Base-by-base conservation (phyloP, 2,888 invertebrate genomes). In the Caenorhabditis drosophilae region DNA sequence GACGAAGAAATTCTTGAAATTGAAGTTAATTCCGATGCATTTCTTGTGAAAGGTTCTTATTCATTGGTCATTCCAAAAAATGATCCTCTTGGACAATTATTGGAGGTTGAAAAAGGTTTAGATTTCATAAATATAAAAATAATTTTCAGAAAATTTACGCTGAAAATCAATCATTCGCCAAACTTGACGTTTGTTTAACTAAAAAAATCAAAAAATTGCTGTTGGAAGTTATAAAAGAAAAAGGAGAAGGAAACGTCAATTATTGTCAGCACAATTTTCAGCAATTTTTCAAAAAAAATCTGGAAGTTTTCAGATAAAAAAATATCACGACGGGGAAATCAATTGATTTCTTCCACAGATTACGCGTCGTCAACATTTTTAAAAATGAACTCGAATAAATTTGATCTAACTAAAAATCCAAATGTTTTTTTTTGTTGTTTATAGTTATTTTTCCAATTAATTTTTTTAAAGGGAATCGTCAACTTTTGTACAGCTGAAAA, bases 401-500 rank as follows among this genome's bases (percentile, higher is more conserved):
- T 55, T 57, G 35, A 64, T 31, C 55, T 48, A 23, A 50, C 45
- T 27, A 46, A 44, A 35, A 67, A 67, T 42, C 67, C 67, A n/a
- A 20, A 44, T 12, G 34, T 48, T 9, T 31, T 12, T 31, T 9
- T 25, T 3, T 46, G 20, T 23, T 16, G 7, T 22, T 46, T 6
- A 9, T 47, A n/a, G 44, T 46, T 4, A 18, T 12, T 26, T 41
- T 12, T 25, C 12, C 9, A 47, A n/a, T 18, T 9, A 9, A 12
- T 6, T 9, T 18, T 7, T 12, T 54, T 70, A 27, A 42, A 69
- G 61, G 77, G 77, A 20, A 75, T 74, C 44, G 58, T 77, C 31
- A 75, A 77, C 53, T 63, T 76, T 22, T 76, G 77, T 54, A 75
- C 77, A 18, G 77, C 76, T 25, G 74, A 75, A 53, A 77, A 77